These are phyloP conservation scores for Trachelus stipa DNA, from an alignment of 2,888 invertebrate species.

Conservation along the genomic window DNA sequence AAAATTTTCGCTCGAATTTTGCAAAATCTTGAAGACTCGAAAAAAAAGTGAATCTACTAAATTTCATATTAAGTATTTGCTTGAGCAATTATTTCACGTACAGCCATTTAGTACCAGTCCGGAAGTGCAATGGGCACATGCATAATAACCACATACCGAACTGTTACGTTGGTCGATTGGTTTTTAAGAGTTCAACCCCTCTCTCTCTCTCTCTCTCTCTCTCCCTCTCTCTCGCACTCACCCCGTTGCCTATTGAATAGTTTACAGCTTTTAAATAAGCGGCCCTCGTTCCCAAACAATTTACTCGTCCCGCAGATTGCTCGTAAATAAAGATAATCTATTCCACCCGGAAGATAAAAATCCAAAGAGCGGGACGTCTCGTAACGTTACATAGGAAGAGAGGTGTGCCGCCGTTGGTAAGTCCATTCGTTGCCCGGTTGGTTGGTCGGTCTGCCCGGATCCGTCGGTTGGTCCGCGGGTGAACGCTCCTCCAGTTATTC, in stretches of 20 bases:
- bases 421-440: slow-evolving; percentile 16
- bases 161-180: background rate
- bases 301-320: slow-evolving; percentile 63
- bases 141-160: background rate
- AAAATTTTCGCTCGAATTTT: background rate
- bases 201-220: background rate
- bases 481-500: slow-evolving; percentile 64
- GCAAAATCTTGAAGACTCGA: background rate
- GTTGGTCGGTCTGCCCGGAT: slow-evolving; percentile 4
- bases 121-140: background rate
- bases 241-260: slow-evolving; percentile 52
- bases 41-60: background rate
- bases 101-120: background rate
- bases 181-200: slow-evolving; percentile 14
- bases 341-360: slow-evolving; percentile 66
- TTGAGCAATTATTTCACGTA: background rate
- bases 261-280: slow-evolving; percentile 66
- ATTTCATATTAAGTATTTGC: background rate
- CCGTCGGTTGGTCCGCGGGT: slow-evolving; percentile 49
- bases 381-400: background rate
- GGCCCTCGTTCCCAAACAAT: slow-evolving; percentile 63
- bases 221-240: background rate
- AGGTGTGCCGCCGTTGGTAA: slow-evolving; percentile 31
- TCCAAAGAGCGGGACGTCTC: slow-evolving; percentile 30
- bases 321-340: slow-evolving; percentile 67